Percentiles rank a stretch among this genome's conserved stretches.
phyloP scores from a whole-genome alignment of 30 jellyfish, hydroid and myxozoan species.

The Rhopilema esculentum region DNA sequence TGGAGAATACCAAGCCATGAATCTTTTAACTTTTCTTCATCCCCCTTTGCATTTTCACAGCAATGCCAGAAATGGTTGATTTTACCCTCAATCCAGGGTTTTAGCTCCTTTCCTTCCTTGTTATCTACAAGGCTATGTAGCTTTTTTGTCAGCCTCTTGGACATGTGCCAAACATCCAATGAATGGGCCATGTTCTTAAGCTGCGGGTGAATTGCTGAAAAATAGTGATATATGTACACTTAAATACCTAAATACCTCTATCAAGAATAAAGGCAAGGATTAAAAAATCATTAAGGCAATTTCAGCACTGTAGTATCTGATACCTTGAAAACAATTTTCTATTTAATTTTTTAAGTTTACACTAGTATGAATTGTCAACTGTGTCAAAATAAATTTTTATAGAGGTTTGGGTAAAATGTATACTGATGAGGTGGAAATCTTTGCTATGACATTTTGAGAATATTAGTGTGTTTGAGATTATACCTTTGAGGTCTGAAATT shows the following conservation, averaged over 20 bases:
- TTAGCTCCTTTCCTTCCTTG: slow-evolving; percentile 13
- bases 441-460: background rate
- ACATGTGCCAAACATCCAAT: slow-evolving; percentile 24
- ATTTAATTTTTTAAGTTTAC: background rate
- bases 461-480: background rate
- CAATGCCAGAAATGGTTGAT: slow-evolving; percentile 37
- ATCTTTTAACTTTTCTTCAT: slow-evolving; percentile 29
- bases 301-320: background rate
- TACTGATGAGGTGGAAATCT: background rate
- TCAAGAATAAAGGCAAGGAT: background rate
- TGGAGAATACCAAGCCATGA: slow-evolving; percentile 33
- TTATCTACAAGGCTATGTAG: slow-evolving; percentile 19
- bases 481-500: slow-evolving; percentile 13
- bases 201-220: slow-evolving; percentile 9
- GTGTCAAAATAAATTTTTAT: slow-evolving; percentile 13
- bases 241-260: background rate
- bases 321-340: background rate
- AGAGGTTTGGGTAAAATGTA: background rate
- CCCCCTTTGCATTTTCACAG: slow-evolving; percentile 14
- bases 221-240: background rate
- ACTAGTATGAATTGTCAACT: background rate
- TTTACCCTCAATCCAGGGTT: slow-evolving; percentile 23
- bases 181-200: slow-evolving; percentile 20
- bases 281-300: background rate
- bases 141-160: slow-evolving; percentile 19